Percentiles rank a stretch among this genome's conserved stretches.
phyloP scores from a whole-genome alignment of 2,888 invertebrate genomes.

The Ypsolopha sequella region DNA sequence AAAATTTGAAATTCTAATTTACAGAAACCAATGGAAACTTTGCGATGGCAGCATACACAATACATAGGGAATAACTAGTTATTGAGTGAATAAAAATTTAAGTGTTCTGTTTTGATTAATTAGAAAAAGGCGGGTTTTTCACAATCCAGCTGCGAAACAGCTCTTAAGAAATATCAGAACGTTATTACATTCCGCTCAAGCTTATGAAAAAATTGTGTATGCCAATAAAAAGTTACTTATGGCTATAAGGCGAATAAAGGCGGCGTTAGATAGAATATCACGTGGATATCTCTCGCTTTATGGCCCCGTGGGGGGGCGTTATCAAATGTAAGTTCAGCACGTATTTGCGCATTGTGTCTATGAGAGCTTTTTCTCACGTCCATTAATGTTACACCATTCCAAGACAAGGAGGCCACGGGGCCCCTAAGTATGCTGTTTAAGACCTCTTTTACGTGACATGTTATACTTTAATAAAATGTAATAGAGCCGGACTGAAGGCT shows the following conservation, averaged over 20 bases:
- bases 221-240: constrained; percentile 2
- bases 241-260: constrained; percentile 2
- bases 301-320: constrained; percentile 4
- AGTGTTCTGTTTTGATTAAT: too few relatives aligned
- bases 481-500: too few relatives aligned
- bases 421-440: too few relatives aligned
- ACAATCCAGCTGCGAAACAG: too few relatives aligned
- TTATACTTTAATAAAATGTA: too few relatives aligned
- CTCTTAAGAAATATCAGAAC: neutral
- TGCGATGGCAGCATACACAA: too few relatives aligned
- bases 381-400: constrained; percentile 32
- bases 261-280: constrained; percentile 2
- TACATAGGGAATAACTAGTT: too few relatives aligned
- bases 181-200: neutral
- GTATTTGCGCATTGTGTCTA: constrained; percentile 23
- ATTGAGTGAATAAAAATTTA: too few relatives aligned
- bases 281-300: constrained; percentile 1
- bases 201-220: neutral
- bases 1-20: too few relatives aligned
- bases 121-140: too few relatives aligned
- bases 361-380: constrained; percentile 34
- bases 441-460: too few relatives aligned
- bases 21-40: too few relatives aligned
- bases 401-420: constrained; percentile 17
- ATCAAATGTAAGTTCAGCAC: constrained; percentile 2